phyloP scores from a whole-genome alignment of 2,888 invertebrate species.

The Mesoligia furuncula region DNA sequence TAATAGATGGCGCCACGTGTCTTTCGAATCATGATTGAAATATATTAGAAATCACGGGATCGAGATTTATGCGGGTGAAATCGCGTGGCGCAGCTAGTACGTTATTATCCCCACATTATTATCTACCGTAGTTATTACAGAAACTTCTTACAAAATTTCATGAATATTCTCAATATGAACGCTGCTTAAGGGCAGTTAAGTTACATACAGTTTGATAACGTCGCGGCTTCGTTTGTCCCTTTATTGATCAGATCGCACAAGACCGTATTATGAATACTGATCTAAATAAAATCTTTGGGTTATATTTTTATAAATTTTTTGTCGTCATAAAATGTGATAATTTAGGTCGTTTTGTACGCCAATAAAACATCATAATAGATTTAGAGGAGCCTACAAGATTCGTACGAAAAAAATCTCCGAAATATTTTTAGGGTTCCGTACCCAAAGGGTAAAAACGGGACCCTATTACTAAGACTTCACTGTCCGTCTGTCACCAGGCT shows the following conservation, averaged over 20 bases:
- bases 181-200: slow-evolving; percentile 75
- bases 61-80: too few species aligned
- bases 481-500: too few species aligned
- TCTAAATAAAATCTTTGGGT: slow-evolving; percentile 58
- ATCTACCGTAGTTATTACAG: slow-evolving; percentile 13
- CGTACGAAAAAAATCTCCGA: background rate
- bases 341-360: background rate
- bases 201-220: slow-evolving; percentile 83
- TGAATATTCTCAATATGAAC: slow-evolving; percentile 68
- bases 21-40: too few species aligned
- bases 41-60: too few species aligned
- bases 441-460: too few species aligned
- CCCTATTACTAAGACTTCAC: too few species aligned
- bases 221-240: slow-evolving; percentile 84
- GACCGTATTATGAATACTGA: slow-evolving; percentile 69
- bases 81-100: background rate
- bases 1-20: too few species aligned
- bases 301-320: slow-evolving; percentile 20
- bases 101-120: background rate
- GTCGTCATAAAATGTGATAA: background rate
- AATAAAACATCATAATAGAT: background rate
- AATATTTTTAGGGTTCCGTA: too few species aligned
- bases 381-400: background rate
- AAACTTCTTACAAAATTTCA: slow-evolving; percentile 35
- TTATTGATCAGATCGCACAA: slow-evolving; percentile 82